These are phyloP conservation scores for Centroberyx gerrardi DNA, from an alignment of 2,797 vertebrate genomes.

Conservation along the genomic window DNA sequence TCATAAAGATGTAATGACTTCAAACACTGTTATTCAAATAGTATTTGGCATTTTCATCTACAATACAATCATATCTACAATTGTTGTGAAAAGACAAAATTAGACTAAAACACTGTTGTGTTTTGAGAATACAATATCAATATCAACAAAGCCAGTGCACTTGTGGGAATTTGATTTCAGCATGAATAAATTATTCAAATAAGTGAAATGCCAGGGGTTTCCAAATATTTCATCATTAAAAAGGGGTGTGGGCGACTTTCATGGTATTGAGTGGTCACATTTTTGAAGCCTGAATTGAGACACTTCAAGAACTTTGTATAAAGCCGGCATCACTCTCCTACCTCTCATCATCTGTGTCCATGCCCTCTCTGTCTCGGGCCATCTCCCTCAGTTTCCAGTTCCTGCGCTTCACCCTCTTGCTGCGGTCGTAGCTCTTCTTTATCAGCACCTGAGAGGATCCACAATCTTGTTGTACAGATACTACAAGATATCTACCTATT, in stretches of 20 bases:
- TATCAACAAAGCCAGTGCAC: not conserved
- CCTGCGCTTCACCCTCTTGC: slow-evolving; percentile 89
- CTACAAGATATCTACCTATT: not conserved
- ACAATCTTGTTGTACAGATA: slow-evolving; percentile 1
- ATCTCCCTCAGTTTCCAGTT: slow-evolving; percentile 97
- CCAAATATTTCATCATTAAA: not conserved
- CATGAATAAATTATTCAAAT: too few relatives aligned
- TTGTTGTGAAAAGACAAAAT: not conserved
- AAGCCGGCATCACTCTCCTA: slow-evolving; percentile 56
- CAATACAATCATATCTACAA: not conserved
- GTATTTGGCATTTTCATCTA: too few relatives aligned
- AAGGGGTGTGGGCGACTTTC: not conserved
- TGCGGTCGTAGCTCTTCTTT: slow-evolving; percentile 96
- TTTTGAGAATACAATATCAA: not conserved
- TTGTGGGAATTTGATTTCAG: too few relatives aligned
- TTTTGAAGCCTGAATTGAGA: not conserved
- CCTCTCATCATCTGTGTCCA: slow-evolving; percentile 93
- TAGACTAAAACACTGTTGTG: not conserved
- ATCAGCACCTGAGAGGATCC: slow-evolving; percentile 89
- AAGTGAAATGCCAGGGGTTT: not conserved
- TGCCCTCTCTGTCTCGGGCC: slow-evolving; percentile 87
- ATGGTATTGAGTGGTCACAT: too few relatives aligned
- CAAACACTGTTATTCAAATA: too few relatives aligned
- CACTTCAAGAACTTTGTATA: not conserved
- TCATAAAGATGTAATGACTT: too few relatives aligned